phyloP scores from a whole-genome alignment of 2,797 vertebrate genomes.

The Artibeus lituratus region DNA sequence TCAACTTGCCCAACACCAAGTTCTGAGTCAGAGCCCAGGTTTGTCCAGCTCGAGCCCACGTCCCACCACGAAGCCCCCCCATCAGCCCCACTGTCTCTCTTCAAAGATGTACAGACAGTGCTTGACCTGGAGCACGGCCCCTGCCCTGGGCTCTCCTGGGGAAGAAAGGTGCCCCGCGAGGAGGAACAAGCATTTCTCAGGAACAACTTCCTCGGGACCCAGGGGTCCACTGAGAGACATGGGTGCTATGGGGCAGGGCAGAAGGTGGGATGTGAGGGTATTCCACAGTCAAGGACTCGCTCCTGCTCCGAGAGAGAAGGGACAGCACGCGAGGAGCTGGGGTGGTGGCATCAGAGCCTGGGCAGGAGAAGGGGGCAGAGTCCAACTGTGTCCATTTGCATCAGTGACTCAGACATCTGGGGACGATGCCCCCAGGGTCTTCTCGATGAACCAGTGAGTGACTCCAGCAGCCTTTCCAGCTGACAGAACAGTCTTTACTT shows the following conservation, averaged over 20 bases:
- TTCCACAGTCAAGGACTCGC: background rate
- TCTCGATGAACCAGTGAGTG: background rate
- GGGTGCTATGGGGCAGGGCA: background rate
- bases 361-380: background rate
- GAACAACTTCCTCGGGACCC: background rate
- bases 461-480: background rate
- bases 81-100: background rate
- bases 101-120: accelerated
- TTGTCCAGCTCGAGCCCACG: background rate
- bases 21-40: background rate
- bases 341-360: background rate
- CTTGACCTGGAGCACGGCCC: background rate
- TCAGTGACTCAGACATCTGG: background rate
- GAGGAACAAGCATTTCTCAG: background rate
- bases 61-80: background rate
- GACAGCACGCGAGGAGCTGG: background rate
- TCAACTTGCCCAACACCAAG: background rate
- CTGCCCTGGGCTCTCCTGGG: background rate
- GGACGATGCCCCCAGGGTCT: background rate
- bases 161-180: background rate
- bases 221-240: background rate
- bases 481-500: background rate
- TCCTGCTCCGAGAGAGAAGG: background rate
- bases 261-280: background rate
- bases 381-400: background rate